Conservation (phyloP, 2,113 vertebrate species). For the Machaerirhynchus nigripectus region DNA sequence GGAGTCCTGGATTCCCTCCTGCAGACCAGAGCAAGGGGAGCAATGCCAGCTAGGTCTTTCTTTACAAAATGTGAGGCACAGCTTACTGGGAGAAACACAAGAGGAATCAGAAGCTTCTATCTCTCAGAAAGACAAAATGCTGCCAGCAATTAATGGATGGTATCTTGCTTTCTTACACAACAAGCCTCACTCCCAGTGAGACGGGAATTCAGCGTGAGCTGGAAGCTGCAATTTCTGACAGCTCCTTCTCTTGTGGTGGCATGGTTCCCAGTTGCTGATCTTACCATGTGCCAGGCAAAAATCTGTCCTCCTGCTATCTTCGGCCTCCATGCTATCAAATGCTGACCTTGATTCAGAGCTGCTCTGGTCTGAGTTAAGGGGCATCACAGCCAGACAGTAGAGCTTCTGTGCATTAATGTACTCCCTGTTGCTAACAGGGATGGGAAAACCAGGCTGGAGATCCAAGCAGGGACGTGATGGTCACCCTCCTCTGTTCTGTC, state of each 20-base stretch:
- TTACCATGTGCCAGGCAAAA: constrained; percentile 13
- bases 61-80: not conserved
- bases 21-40: not conserved
- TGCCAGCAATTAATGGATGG: constrained; percentile 12
- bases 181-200: constrained; percentile 3
- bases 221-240: constrained; percentile 9
- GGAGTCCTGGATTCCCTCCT: not conserved
- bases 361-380: not conserved
- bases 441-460: not conserved
- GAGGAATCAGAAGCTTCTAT: not conserved
- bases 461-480: not conserved
- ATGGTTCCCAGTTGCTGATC: constrained; percentile 27
- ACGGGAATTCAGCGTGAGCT: not conserved
- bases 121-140: not conserved
- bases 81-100: not conserved
- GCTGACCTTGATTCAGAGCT: constrained; percentile 26
- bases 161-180: not conserved
- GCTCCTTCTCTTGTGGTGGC: constrained; percentile 20
- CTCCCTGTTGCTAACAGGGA: not conserved
- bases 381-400: not conserved
- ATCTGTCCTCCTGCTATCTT: constrained; percentile 32
- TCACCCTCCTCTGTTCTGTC: not conserved
- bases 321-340: constrained; percentile 16
- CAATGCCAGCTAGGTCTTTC: not conserved
- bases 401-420: not conserved